phyloP scores from a whole-genome alignment of 2,113 vertebrate genomes.

The Oncorhynchus nerka region DNA sequence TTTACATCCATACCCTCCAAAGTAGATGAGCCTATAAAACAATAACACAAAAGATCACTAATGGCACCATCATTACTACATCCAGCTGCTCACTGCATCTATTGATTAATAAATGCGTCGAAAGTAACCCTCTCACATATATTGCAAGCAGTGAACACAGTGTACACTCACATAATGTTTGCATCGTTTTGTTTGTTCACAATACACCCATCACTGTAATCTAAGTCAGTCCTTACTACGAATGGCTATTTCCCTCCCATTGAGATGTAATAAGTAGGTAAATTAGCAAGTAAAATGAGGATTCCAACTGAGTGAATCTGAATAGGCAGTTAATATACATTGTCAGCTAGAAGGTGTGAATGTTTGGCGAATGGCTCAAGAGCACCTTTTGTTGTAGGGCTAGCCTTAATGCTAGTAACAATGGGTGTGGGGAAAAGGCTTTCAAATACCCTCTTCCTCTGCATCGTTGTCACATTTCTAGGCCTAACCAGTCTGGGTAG shows the following conservation, averaged over 20 bases:
- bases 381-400: neutral
- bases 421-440: neutral
- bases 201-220: neutral
- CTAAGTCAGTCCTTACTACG: neutral
- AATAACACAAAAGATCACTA: neutral
- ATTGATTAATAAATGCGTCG: neutral
- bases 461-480: neutral
- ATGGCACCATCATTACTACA: neutral
- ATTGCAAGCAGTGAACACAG: neutral
- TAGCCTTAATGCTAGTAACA: neutral
- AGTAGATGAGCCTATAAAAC: slow-evolving; percentile 67
- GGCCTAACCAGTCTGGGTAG: too few relatives aligned
- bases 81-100: neutral
- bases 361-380: neutral
- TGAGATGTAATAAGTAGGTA: neutral
- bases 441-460: neutral
- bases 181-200: too few relatives aligned
- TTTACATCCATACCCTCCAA: slow-evolving; percentile 74
- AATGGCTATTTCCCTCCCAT: neutral
- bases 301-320: neutral
- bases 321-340: neutral
- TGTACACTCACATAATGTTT: too few relatives aligned
- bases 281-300: neutral
- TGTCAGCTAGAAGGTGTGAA: neutral
- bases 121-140: too few relatives aligned